Base-by-base conservation (phyloP, 1,140 invertebrate genomes). In the Dinothrombium tinctorium region DNA sequence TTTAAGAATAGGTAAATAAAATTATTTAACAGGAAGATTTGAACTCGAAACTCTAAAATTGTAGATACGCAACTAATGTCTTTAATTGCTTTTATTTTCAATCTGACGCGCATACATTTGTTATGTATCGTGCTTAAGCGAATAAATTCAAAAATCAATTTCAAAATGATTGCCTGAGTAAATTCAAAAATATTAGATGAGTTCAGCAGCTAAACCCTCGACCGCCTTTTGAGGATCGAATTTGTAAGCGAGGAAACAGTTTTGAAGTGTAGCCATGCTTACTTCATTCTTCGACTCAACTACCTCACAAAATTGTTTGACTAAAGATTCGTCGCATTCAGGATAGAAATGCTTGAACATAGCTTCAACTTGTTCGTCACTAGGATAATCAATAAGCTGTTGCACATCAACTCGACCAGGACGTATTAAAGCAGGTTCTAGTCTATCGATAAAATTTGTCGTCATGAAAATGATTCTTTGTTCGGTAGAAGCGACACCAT, bases 381-480 rank as follows among this genome's bases (percentile, higher is more conserved):
- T 71, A 52, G 86, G 92, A 62, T 84, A 74, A 3, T 71, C 84
- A 39, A 99, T 80, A 49, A 75, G 76, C 57, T 95, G 74, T 60
- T 92, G 90, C 9, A 89, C 54, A 56, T 99, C 92, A 1, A 98
- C 83, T 47, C 94, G 63, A 1, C 94, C 94, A 6, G 94, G 92
- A 46, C 94, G 64, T 36, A 98, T 78, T n/a, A 99, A 59, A 9
- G 92, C 92, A 45, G 83, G 75, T 64, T 99, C 92, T 35, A 99
- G 64, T 51, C 87, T 76, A 47, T 98, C 81, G 35, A 92, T 62
- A 59, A 95, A 92, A 66, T 99, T 99, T 1, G 94, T 99, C 0
- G 94, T 99, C 94, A 98, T 98, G 59, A 99, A 98, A 12, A 99
- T 65, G 46, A 99, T 87, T 45, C 94, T 63, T 7, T 82, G 94